Conservation (phyloP, 2,113 vertebrate genomes). For the Elanus axillaris region DNA sequence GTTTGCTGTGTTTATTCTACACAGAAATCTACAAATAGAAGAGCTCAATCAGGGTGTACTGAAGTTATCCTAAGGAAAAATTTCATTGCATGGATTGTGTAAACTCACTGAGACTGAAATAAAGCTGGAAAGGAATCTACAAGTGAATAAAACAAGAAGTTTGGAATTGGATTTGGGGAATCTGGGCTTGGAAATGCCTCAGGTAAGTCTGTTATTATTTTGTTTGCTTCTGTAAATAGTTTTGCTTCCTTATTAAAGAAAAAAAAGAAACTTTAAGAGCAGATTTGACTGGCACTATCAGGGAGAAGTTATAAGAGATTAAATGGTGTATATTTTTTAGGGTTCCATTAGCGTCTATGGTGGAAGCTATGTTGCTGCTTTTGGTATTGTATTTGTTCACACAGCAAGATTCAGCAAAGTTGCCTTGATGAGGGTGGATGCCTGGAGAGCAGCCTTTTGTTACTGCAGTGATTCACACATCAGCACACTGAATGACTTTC, state of each 20-base stretch:
- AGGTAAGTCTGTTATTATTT: constrained; percentile 76
- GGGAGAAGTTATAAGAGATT: not conserved
- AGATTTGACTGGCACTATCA: not conserved
- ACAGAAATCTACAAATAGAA: constrained; percentile 59
- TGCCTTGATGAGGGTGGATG: constrained; percentile 1
- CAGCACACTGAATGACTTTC: constrained; percentile 24
- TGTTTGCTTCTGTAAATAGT: not conserved
- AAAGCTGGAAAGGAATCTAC: constrained; percentile 82
- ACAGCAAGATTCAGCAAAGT: not conserved
- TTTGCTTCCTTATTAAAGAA: not conserved
- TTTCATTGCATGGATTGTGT: constrained; percentile 70
- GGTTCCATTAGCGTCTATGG: not conserved
- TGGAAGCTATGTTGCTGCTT: not conserved
- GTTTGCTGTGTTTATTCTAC: constrained; percentile 59
- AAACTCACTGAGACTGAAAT: constrained; percentile 68
- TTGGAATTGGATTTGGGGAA: constrained; percentile 81
- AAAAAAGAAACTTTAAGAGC: not conserved
- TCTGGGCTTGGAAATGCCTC: constrained; percentile 96
- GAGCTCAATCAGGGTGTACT: constrained; percentile 56
- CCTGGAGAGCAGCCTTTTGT: constrained; percentile 45
- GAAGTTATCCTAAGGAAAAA: constrained; percentile 64
- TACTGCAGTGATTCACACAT: constrained; percentile 46
- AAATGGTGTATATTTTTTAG: not conserved
- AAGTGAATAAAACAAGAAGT: constrained; percentile 80
- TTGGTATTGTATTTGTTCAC: not conserved